A percentile compares a stretch with the other conserved stretches of the same genome.
These are phyloP conservation scores for Drymonia ruficornis DNA, from an alignment of 2,888 invertebrate genomes.

Conservation along the genomic window DNA sequence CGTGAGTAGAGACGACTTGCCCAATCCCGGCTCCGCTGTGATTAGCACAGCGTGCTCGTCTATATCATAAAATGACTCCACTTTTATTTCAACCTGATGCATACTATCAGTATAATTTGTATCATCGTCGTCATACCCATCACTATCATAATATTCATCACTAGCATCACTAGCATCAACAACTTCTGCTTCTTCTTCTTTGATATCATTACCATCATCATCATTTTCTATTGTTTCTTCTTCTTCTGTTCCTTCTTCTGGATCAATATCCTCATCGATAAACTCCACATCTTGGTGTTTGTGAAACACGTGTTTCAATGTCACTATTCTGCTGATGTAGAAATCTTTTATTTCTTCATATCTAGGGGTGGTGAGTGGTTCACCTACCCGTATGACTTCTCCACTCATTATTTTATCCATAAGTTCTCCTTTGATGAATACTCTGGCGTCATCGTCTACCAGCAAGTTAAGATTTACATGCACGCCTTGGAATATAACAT, in stretches of 20 bases:
- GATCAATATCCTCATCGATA: too few relatives aligned
- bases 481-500: not conserved
- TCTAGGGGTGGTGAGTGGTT: constrained; percentile 4
- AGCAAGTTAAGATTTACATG: not conserved
- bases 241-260: not conserved
- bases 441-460: constrained; percentile 4
- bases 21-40: constrained; percentile 14
- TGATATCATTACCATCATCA: too few relatives aligned
- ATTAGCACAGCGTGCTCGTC: not conserved
- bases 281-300: too few relatives aligned
- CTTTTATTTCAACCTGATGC: too few relatives aligned
- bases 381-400: constrained; percentile 9
- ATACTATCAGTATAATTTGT: not conserved
- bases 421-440: constrained; percentile 7
- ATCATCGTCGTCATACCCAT: too few relatives aligned
- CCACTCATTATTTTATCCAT: constrained; percentile 11
- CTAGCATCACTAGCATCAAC: too few relatives aligned
- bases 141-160: too few relatives aligned
- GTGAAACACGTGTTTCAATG: not conserved
- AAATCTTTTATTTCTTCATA: constrained; percentile 11
- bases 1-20: constrained; percentile 15
- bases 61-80: not conserved
- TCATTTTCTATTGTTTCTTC: too few relatives aligned
- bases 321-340: constrained; percentile 6
- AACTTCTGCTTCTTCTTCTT: too few relatives aligned